A percentile compares a stretch with the other conserved stretches of the same genome.
Evolutionary conservation across 2,113 vertebrate species (phyloP).

Genomic region (Upupa epops): DNA sequence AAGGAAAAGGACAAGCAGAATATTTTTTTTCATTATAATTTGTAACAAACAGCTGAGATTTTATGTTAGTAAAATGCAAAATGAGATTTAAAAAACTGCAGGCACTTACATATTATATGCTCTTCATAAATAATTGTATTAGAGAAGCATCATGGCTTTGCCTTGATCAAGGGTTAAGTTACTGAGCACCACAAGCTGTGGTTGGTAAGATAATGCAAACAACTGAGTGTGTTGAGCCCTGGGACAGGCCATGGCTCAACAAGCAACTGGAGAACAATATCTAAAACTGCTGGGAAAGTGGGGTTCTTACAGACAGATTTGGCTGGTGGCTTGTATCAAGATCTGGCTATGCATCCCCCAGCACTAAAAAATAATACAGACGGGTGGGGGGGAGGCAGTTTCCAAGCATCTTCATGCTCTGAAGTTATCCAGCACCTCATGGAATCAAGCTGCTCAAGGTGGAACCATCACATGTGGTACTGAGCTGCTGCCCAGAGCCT

Average conservation of each 20-base stretch:
- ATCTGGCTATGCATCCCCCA: background rate
- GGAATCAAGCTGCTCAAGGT: background rate
- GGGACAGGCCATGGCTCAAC: rapidly evolving
- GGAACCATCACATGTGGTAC: background rate
- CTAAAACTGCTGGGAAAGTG: background rate
- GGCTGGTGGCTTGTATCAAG: background rate
- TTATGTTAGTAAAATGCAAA: background rate
- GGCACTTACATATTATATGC: background rate
- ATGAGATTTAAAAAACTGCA: background rate
- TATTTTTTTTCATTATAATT: background rate
- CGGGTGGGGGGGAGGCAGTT: background rate
- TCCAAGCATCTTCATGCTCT: background rate
- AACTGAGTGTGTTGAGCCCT: background rate
- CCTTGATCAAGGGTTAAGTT: background rate
- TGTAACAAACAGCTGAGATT: background rate
- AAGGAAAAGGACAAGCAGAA: background rate
- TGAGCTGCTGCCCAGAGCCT: background rate
- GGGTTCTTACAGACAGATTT: background rate
- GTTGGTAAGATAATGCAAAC: background rate
- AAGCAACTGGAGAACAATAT: background rate
- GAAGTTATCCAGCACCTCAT: background rate
- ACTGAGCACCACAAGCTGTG: background rate
- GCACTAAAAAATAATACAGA: background rate
- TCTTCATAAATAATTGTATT: background rate
- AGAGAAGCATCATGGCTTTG: background rate